Evolutionary conservation across 2,797 vertebrate species (phyloP).

Genomic region (Sphenodon punctatus): DNA sequence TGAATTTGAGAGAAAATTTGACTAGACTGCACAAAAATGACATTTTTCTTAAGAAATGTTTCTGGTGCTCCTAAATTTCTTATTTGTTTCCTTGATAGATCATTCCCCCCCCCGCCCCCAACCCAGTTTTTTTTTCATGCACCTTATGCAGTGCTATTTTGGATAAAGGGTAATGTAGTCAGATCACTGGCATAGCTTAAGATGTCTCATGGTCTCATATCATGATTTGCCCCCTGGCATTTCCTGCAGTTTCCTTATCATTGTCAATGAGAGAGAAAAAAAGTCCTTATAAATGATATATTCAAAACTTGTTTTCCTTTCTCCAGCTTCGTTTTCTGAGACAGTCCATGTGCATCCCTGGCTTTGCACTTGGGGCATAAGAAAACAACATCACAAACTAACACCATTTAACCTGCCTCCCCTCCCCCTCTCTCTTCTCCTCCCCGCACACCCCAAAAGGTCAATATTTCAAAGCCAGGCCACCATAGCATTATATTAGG

Average conservation of each 20-base stretch:
- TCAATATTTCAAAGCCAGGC: background rate
- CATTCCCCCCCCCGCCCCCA: background rate
- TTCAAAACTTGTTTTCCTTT: conserved; percentile 23
- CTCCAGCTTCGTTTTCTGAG: conserved; percentile 16
- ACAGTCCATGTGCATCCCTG: background rate
- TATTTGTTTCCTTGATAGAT: background rate
- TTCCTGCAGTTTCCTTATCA: conserved; percentile 14
- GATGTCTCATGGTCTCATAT: background rate
- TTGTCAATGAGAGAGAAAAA: background rate
- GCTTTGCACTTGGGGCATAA: background rate
- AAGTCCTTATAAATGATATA: conserved; percentile 34
- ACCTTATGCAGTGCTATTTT: conserved; percentile 3
- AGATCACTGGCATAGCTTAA: conserved; percentile 22
- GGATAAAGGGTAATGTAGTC: background rate
- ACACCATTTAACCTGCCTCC: conserved; percentile 11
- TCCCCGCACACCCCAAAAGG: background rate
- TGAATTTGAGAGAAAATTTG: background rate
- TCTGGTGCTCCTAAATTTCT: background rate
- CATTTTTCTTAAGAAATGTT: background rate
- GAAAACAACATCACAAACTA: background rate
- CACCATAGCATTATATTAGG: background rate
- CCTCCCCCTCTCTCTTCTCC: too few species aligned
- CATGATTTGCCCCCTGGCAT: conserved; percentile 18
- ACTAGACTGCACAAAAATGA: background rate
- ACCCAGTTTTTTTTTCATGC: too few species aligned